Evolutionary conservation across 2,888 invertebrate genomes (phyloP).

Genomic region (Synanthedon vespiformis): DNA sequence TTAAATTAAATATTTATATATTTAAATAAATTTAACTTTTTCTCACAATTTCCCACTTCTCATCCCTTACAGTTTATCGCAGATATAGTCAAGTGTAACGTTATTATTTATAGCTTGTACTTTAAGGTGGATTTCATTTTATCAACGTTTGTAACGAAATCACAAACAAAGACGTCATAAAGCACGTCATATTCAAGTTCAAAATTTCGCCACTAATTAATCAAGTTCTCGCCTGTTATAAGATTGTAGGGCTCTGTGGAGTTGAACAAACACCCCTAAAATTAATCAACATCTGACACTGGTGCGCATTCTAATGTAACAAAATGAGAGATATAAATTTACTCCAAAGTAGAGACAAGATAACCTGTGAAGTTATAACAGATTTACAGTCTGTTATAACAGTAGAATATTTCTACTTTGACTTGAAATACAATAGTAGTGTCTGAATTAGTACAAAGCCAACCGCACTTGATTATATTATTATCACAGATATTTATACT

Average conservation of each 20-base stretch:
- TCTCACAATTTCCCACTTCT: too few relatives aligned
- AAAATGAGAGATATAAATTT: conserved; percentile 11
- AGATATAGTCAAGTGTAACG: too few relatives aligned
- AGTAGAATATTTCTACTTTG: background rate
- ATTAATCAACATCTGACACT: conserved; percentile 14
- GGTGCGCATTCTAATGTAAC: background rate
- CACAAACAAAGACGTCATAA: background rate
- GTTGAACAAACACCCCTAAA: conserved; percentile 11
- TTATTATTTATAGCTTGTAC: too few relatives aligned
- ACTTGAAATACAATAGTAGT: too few relatives aligned
- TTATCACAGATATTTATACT: too few relatives aligned
- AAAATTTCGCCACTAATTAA: conserved; percentile 14
- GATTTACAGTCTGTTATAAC: conserved; percentile 2
- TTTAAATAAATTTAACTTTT: too few relatives aligned
- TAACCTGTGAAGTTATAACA: conserved; percentile 1
- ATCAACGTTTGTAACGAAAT: background rate
- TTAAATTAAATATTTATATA: too few relatives aligned
- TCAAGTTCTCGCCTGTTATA: conserved; percentile 11
- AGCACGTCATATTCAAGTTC: background rate
- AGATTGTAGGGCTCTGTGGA: conserved; percentile 6
- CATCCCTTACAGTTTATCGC: too few relatives aligned
- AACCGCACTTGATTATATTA: too few relatives aligned
- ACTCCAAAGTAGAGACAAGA: conserved; percentile 14
- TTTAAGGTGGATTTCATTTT: too few relatives aligned
- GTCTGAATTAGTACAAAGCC: too few relatives aligned